Evolutionary conservation across 1,140 invertebrate species (phyloP).

Genomic region (Proales similis): DNA sequence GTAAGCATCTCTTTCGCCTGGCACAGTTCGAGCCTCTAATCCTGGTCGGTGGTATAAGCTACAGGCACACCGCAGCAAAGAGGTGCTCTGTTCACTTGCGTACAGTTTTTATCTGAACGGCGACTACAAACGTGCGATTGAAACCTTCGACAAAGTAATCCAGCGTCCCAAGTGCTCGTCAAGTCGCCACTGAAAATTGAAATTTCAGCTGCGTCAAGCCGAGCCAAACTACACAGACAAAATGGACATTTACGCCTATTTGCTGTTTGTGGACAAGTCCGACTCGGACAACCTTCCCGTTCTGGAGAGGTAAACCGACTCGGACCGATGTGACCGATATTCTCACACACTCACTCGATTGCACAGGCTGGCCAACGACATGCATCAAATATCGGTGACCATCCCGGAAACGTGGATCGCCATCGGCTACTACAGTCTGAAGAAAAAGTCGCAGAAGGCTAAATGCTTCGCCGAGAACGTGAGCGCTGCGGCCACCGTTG

Average conservation of each 20-base stretch:
- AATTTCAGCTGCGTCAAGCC: constrained; percentile 24
- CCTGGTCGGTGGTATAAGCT: too few species aligned
- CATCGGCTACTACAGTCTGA: constrained; percentile 32
- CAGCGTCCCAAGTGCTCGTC: background rate
- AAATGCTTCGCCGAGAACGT: constrained; percentile 37
- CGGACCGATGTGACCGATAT: too few species aligned
- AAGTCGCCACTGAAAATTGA: background rate
- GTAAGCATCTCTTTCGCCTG: background rate
- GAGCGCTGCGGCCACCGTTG: too few species aligned
- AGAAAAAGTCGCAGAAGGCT: constrained; percentile 36
- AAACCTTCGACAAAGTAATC: constrained; percentile 28
- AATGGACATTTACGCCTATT: constrained; percentile 36
- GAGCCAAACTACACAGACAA: constrained; percentile 15
- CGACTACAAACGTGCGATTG: constrained; percentile 26
- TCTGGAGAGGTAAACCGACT: too few species aligned
- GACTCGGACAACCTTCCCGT: constrained; percentile 26
- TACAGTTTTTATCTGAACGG: constrained; percentile 33
- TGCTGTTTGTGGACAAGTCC: constrained; percentile 19
- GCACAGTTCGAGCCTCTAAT: background rate
- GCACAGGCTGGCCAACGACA: constrained; percentile 24
- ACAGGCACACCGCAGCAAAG: constrained; percentile 2
- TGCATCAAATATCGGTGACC: constrained; percentile 35
- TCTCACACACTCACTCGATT: too few species aligned
- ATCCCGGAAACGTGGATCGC: constrained; percentile 33
- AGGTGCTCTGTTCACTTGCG: constrained; percentile 19